Evolutionary conservation across 2,888 invertebrate genomes (phyloP), one percentile per base, ranked within the genome.

Genomic region (Morinoia aosen): DNA sequence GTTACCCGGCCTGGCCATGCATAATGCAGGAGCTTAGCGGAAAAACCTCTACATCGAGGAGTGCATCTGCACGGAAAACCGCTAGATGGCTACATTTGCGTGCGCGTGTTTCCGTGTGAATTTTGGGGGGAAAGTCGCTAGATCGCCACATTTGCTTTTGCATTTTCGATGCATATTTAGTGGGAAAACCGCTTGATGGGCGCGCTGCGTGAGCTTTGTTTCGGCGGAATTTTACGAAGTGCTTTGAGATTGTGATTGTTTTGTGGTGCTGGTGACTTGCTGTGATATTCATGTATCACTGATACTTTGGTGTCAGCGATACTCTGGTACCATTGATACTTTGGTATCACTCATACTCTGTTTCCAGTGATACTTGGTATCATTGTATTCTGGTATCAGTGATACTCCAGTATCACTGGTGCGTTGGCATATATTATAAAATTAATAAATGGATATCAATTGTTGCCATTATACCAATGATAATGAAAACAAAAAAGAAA

Each of bases 41-140:
- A 76, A 76, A 76, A 76, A 76, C 76, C 76, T 10, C 76, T 76
- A 76, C 76, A 76, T 76, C 76, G 76, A 76, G 76, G 76, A 76
- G 76, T 76, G 76, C 76, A 76, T 76, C 76, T 76, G 76, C 25
- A 76, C 76, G 25, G 33, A 76, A 76, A 76, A 76, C 76, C 76
- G 76, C 76, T 76, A 76, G 76, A 76, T 76, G 61, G 61, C 61
- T 61, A 33, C 25, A 16, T 76, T 16, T 33, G 25, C 25, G 16
- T 76, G 33, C 76, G 76, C 25, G 76, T 33, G 76, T 33, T 16
- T 76, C 25, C 25, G 8, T 33, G 76, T 76, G 76, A 33, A 25
- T 76, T 76, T 76, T 33, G 25, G 76, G 25, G 76, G 76, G 19
- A 76, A 76, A 76, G 25, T 76, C 33, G 76, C 76, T 16, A 76